Evolutionary conservation across 2,113 vertebrate genomes (phyloP), one percentile per base, ranked within the genome.

Genomic region (Hystrix cristata): DNA sequence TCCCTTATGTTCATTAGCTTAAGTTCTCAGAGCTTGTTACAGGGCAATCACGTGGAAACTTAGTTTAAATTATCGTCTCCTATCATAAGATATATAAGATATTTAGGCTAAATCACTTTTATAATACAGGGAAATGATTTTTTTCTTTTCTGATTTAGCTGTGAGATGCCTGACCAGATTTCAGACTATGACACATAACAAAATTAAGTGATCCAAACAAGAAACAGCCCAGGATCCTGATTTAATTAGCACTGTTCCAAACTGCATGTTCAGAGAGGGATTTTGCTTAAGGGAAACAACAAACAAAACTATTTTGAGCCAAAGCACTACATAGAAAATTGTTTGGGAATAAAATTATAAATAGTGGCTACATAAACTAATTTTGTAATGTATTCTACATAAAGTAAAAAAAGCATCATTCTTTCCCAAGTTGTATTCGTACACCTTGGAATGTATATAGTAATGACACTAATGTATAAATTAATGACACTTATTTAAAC

Each of bases 221-320:
- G 76, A 97, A 90, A 76, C 69, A 86, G 46, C 59, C 38, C 60
- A 94, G 21, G 13, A 55, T 78, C 57, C 92, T 96, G 83, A 92
- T 65, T 96, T 95, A 96, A 95, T 96, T 91, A 97, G 43, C 65
- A 65, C 1, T 64, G 16, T 71, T 93, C 57, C 83, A 91, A 95
- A 89, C 9, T 69, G 16, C 72, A 89, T 87, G 43, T 83, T 96
- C 55, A 74, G 59, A 74, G 51, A 93, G 86, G 88, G 29, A 87
- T 84, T 91, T 60, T 93, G 83, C 92, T 95, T 91, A 81, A 84
- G 82, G 27, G 48, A 72, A 96, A 96, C 0, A 76, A 16, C 15
- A 91, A 85, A 91, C 51, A 96, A 94, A 93, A 4, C 2, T 62
- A 23, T 84, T 86, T 87, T 92, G 53, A 92, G 34, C 53, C 59